phyloP scores from a whole-genome alignment of 2,797 vertebrate species.

The Esox masquinongy region DNA sequence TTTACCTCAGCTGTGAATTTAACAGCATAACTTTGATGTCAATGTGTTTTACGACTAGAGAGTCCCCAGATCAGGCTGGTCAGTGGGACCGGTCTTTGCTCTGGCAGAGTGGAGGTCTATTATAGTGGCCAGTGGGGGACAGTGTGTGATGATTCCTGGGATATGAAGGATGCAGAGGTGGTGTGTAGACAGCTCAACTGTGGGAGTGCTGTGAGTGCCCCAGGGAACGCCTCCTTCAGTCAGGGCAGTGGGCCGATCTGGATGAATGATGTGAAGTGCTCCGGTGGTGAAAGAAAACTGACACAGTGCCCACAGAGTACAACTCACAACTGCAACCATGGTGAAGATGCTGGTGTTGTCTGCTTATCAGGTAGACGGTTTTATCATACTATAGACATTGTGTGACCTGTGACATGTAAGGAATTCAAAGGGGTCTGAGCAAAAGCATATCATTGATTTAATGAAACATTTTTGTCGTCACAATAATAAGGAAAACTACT shows the following conservation, averaged over 20 bases:
- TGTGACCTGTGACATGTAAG: no score
- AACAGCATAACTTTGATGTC: no score
- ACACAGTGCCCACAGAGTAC: not conserved
- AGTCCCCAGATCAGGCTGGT: slow-evolving; percentile 16
- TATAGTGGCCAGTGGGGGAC: not conserved
- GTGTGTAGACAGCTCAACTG: slow-evolving; percentile 36
- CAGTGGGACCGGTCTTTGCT: not conserved
- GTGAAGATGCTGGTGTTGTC: slow-evolving; percentile 22
- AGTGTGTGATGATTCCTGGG: slow-evolving; percentile 33
- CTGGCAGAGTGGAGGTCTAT: slow-evolving; percentile 27
- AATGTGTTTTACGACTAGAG: not conserved
- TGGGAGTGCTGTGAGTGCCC: slow-evolving; percentile 13
- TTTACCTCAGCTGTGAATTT: no score
- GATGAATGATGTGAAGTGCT: slow-evolving; percentile 14
- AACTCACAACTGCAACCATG: fast-evolving
- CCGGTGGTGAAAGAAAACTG: not conserved
- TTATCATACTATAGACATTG: no score
- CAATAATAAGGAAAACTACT: no score
- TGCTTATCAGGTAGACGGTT: slow-evolving; percentile 6
- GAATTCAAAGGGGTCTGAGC: no score
- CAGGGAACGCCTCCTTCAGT: slow-evolving; percentile 9
- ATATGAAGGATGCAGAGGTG: slow-evolving; percentile 17
- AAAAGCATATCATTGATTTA: no score
- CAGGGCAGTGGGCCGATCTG: not conserved
- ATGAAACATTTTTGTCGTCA: no score